These are phyloP conservation scores for Arvicanthis niloticus DNA, from an alignment of 2,113 vertebrate genomes.

Conservation along the genomic window DNA sequence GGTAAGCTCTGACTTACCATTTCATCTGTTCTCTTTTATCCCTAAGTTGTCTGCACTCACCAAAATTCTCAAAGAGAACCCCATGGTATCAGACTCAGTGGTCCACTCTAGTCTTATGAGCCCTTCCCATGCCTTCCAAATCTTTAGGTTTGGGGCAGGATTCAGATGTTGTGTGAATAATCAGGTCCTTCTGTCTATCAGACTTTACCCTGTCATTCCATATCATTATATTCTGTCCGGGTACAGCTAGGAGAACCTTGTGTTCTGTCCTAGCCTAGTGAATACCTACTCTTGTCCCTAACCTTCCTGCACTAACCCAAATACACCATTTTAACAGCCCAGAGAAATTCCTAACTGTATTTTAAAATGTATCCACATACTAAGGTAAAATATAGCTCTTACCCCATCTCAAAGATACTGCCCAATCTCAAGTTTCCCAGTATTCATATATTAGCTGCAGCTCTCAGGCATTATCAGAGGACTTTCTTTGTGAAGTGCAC, in stretches of 20 bases:
- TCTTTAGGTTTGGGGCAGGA: not conserved
- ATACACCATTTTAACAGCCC: not conserved
- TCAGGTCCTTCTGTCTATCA: accelerated
- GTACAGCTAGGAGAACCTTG: not conserved
- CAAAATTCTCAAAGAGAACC: not conserved
- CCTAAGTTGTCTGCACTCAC: not conserved
- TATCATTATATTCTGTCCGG: too few relatives aligned
- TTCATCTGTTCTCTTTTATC: not conserved
- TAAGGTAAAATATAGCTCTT: too few relatives aligned
- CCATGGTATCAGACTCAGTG: too few relatives aligned
- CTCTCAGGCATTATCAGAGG: not conserved
- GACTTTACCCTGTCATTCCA: not conserved
- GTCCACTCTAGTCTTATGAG: not conserved
- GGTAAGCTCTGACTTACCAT: not conserved
- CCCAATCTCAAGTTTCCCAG: not conserved
- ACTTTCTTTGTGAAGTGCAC: not conserved
- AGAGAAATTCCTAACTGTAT: not conserved
- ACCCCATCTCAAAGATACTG: not conserved
- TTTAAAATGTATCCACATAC: not conserved
- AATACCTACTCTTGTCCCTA: not conserved
- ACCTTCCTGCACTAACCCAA: not conserved
- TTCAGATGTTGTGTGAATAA: not conserved
- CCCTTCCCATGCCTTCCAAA: not conserved
- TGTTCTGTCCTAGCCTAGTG: not conserved
- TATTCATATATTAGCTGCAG: not conserved